Evolutionary conservation across 2,797 vertebrate genomes (phyloP), one percentile per base, ranked within the genome.

Genomic region (Karalla daura): DNA sequence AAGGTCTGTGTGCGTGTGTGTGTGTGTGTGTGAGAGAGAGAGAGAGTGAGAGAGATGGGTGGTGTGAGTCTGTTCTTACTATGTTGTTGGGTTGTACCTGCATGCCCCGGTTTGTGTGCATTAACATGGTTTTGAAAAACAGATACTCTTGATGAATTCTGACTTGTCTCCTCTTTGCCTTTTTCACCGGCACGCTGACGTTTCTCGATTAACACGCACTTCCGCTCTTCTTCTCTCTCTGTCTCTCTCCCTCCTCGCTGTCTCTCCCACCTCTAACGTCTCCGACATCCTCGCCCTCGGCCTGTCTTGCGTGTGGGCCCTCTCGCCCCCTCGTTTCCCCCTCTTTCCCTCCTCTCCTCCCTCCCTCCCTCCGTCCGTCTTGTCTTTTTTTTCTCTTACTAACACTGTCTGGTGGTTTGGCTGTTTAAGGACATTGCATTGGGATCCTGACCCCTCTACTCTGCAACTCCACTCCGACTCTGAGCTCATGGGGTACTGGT

Each of bases 391-490:
- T 82, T 85, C 82, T 89, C 77, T 82, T 56, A 94, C 95, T 97
- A 96, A 96, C 91, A 93, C 95, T 95, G 91, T 90, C 94, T 95
- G 92, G 94, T 95, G 95, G 92, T 91, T 91, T 93, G 94, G 95
- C 94, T 95, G 95, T 95, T 90, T 91, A 95, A 99, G 98, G 97
- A 99, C 97, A 93, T 97, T 99, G 94, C 97, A 99, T 86, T 99
- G 97, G 97, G 98, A 99, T 93, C 97, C 98, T 95, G 98, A 99
- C 94, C 97, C 97, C 77, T 98, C 96, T 90, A 97, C 96, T 95
- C 97, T 99, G 91, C 98, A 98, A 94, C 98, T 99, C 81, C 97
- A 99, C 95, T 98, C 97, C 95, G 97, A 98, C 94, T 97, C 97
- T 95, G 96, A 99, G 94, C 93, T 98, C 93, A 94, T 98, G 95